phyloP scores from a whole-genome alignment of 2,797 vertebrate species.

The Macropodus opercularis region DNA sequence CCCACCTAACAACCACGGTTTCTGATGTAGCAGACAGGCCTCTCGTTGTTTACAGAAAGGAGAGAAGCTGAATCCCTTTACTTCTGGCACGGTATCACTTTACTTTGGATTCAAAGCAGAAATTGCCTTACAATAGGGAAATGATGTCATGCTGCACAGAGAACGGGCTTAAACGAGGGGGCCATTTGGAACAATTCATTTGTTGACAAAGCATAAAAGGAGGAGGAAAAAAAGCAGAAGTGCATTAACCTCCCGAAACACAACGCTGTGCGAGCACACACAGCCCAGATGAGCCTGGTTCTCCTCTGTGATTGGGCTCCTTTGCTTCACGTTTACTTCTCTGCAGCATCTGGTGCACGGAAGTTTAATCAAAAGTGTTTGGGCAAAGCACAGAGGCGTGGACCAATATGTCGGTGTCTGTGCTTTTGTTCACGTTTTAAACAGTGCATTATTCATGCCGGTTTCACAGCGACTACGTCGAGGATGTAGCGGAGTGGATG shows the following conservation, averaged over 20 bases:
- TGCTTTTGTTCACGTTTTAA: not conserved
- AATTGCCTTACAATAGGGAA: conserved; percentile 31
- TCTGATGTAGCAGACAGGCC: conserved; percentile 26
- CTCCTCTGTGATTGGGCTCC: conserved; percentile 32
- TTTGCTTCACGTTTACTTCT: conserved; percentile 23
- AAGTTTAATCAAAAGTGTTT: conserved; percentile 36
- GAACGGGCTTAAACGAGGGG: conserved; percentile 33
- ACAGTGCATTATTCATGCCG: too few species aligned
- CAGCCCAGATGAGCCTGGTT: conserved; percentile 48
- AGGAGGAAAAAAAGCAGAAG: conserved; percentile 36
- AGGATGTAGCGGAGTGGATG: too few species aligned
- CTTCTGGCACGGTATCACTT: conserved; percentile 48
- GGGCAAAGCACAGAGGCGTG: conserved; percentile 1
- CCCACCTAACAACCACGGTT: conserved; percentile 18
- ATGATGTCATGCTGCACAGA: conserved; percentile 48
- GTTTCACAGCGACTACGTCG: too few species aligned
- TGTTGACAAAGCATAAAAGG: conserved; percentile 62
- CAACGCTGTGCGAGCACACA: conserved; percentile 53
- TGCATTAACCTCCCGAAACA: conserved; percentile 27
- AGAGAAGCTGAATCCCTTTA: conserved; percentile 41
- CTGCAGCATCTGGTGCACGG: conserved; percentile 23
- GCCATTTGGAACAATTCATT: conserved; percentile 41
- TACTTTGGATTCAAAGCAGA: conserved; percentile 55
- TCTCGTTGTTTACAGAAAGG: conserved; percentile 59
- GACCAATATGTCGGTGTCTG: conserved; percentile 1